Evolutionary conservation across 1,140 invertebrate genomes (phyloP).

Genomic region (Hyles euphorbiae): DNA sequence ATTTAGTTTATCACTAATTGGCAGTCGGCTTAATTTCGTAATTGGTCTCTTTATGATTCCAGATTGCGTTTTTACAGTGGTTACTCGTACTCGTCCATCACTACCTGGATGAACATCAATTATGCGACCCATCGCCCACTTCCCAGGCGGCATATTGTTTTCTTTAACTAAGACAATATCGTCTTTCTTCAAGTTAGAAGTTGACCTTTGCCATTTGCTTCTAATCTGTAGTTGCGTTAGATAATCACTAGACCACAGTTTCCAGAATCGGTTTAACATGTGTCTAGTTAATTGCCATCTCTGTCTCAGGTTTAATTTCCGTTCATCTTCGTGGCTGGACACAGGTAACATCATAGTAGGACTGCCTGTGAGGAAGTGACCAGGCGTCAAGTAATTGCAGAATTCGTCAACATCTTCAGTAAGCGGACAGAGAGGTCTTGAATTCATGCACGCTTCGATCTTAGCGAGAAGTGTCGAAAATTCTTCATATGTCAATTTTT

Average conservation of each 20-base stretch:
- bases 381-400: conserved; percentile 9
- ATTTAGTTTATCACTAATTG: too few species aligned
- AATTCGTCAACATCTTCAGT: conserved; percentile 30
- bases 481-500: conserved; percentile 3
- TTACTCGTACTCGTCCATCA: conserved; percentile 43
- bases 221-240: too few species aligned
- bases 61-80: conserved; percentile 37
- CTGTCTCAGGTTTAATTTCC: too few species aligned
- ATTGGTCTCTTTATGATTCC: too few species aligned
- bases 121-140: conserved; percentile 38
- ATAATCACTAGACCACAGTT: too few species aligned
- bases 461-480: conserved; percentile 7
- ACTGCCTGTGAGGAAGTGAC: not conserved
- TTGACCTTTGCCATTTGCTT: too few species aligned
- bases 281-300: too few species aligned
- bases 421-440: conserved; percentile 13
- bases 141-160: conserved; percentile 16
- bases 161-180: not conserved
- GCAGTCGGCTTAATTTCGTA: too few species aligned
- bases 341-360: too few species aligned
- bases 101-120: conserved; percentile 38
- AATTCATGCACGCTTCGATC: conserved; percentile 5
- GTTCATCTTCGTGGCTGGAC: too few species aligned
- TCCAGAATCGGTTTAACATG: too few species aligned
- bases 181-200: too few species aligned